Percentiles rank a stretch among this genome's conserved stretches.
phyloP scores from a whole-genome alignment of 92 coral and sea anemone genomes.

The Meandrina meandrites region DNA sequence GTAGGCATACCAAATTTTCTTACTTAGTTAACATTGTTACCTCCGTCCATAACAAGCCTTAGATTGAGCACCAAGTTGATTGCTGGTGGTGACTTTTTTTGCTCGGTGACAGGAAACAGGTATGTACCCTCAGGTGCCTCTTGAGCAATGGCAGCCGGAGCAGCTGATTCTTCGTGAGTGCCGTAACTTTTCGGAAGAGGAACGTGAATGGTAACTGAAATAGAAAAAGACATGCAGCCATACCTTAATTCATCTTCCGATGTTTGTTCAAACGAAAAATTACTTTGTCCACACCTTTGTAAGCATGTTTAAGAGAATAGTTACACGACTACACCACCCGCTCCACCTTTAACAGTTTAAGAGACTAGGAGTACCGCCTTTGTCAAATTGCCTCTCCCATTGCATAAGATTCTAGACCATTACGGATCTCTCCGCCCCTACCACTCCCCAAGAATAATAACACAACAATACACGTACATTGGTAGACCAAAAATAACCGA shows the following conservation, averaged over 20 bases:
- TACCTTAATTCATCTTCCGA: neutral
- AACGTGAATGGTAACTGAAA: constrained; percentile 47
- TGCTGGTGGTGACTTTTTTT: constrained; percentile 18
- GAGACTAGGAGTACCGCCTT: no score
- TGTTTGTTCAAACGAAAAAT: neutral
- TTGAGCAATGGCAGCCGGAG: constrained; percentile 30
- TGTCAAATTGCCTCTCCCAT: no score
- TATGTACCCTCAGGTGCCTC: constrained; percentile 45
- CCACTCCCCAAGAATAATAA: no score
- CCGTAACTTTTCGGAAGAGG: constrained; percentile 15
- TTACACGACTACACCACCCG: no score
- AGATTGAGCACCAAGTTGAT: constrained; percentile 36
- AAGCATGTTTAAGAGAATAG: no score
- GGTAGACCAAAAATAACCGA: no score
- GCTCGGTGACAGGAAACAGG: constrained; percentile 32
- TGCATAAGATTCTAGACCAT: no score
- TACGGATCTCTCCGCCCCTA: no score
- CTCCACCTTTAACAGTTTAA: no score
- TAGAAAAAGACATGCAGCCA: neutral
- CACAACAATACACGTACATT: no score
- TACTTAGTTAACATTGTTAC: neutral
- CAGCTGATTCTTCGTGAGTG: constrained; percentile 7
- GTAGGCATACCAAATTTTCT: neutral
- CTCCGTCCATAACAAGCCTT: constrained; percentile 35
- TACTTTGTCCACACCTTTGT: neutral